Evolutionary conservation across 1,140 invertebrate genomes (phyloP), one percentile per base, ranked within the genome.

Genomic region (Hydropsyche tenuis): DNA sequence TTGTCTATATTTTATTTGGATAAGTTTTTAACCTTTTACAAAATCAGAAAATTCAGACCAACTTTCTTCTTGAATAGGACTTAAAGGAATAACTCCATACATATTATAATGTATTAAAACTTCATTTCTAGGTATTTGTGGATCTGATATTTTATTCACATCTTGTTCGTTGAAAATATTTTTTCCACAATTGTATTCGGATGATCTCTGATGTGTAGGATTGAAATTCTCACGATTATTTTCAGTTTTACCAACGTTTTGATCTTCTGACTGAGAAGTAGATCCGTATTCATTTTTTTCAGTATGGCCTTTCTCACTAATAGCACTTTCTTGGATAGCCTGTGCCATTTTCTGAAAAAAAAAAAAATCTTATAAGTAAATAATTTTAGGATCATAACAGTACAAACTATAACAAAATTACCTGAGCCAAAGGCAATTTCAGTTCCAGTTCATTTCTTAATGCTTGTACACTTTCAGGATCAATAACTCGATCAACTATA

Each of bases 401-500:
- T 53, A 6, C 16, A 56, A 53, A 23, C 18, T 7, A 30, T 37
- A 37, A 63, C 16, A 65, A 65, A 22, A 51, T 20, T 75, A 89
- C 89, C 79, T 91, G 89, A 6, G 89, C 90, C 75, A 89, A 84
- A 46, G 90, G 90, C 72, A 93, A 82, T 81, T 92, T 93, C 62
- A 90, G 86, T 77, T 88, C 84, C 51, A 92, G 80, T 80, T 92
- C 91, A 78, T 90, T 91, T 75, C 91, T 81, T 70, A 92, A 86
- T 1, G 90, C 90, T 16, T 88, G 85, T 73, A 91, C 89, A 78
- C 90, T 89, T 77, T 91, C 91, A 76, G 91, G 90, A 78, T 92
- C 89, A 66, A 91, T 84, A 23, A 84, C 84, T 73, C 86, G 86
- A 43, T 85, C 82, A n/a, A 81, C 87, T 37, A 37, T 83, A 81